Base-by-base conservation (phyloP, 1,140 invertebrate species). In the Zaprionus lachaisei region DNA sequence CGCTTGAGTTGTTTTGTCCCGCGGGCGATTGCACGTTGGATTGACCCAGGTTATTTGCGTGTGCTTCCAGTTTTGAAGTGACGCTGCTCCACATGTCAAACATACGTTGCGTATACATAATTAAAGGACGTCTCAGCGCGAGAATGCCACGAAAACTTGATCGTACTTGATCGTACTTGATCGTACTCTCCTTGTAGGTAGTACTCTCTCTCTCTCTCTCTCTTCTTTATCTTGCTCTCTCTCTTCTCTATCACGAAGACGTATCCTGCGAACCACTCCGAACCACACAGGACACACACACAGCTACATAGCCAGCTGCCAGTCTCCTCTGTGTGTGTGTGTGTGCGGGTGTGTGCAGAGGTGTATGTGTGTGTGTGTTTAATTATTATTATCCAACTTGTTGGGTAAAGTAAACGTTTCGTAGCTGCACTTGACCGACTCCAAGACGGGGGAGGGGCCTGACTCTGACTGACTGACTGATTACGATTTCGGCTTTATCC, bases 21-120 rank as follows among this genome's bases (percentile, higher is more conserved):
- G 84, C 81, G 60, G 91, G 91, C 80, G 92, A 91, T 81, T 93
- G 92, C 66, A 93, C 91, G 80, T 91, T 94, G 78, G 94, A 94
- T 92, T 96, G 95, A 77, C 94, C 94, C 92, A 95, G 94, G 78
- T 93, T 94, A 92, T 95, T 95, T 56, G 92, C 92, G 78, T 95
- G 94, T 93, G 95, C 94, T 94, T 97, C 96, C 95, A 96, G 93
- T 94, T 96, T 97, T 87, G 95, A 96, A 94, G 95, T 96, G 92
- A 96, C 96, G 94, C 95, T 96, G 94, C 96, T 96, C 96, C 96
- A 97, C 96, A 97, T 96, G 94, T 97, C 96, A 94, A 96, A 97
- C 96, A 97, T 97, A 93, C 96, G 96, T 94, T 95, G 94, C 92
- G 94, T 94, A 94, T 93, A 93, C 93, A 93, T 93, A 92, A 92